Conservation (phyloP, 53 echinoderm and acorn worm genomes). For the Apostichopus leukothele region DNA sequence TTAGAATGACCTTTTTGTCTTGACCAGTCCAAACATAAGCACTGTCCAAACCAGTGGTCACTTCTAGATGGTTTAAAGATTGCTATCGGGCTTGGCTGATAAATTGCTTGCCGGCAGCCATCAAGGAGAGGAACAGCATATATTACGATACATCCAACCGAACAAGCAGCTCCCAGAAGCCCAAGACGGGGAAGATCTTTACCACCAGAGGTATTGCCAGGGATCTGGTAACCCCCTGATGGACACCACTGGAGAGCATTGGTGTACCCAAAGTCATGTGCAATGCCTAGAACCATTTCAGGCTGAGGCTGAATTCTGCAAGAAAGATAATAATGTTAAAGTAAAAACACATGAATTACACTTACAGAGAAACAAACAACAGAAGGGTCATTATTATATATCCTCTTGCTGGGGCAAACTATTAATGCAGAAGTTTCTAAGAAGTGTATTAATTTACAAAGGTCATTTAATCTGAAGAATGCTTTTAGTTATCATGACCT, state of each 20-base stretch:
- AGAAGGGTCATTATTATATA: too few relatives aligned
- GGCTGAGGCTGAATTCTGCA: not conserved
- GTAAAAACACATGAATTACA: too few relatives aligned
- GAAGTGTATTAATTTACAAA: too few relatives aligned
- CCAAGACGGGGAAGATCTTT: slow-evolving; percentile 34
- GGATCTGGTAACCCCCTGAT: slow-evolving; percentile 41
- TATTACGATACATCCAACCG: slow-evolving; percentile 9
- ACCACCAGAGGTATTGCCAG: not conserved
- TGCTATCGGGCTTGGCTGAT: slow-evolving; percentile 24
- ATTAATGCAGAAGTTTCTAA: too few relatives aligned
- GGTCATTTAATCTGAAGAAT: too few relatives aligned
- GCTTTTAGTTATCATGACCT: too few relatives aligned
- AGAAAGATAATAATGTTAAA: not conserved
- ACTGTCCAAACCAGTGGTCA: slow-evolving; percentile 43
- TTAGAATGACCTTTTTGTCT: slow-evolving; percentile 43
- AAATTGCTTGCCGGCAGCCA: not conserved
- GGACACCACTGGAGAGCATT: slow-evolving; percentile 51
- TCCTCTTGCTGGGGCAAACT: too few relatives aligned
- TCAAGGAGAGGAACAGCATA: slow-evolving; percentile 52
- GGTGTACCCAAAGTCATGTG: slow-evolving; percentile 34
- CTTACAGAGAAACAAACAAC: too few relatives aligned
- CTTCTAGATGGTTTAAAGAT: not conserved
- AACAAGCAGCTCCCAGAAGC: slow-evolving; percentile 46
- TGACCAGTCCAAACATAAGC: slow-evolving; percentile 53
- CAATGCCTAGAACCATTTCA: slow-evolving; percentile 7